A percentile compares a stretch with the other conserved stretches of the same genome.
Conservation (phyloP, 2,888 invertebrate genomes). For the Eristalinus sepulchralis region DNA sequence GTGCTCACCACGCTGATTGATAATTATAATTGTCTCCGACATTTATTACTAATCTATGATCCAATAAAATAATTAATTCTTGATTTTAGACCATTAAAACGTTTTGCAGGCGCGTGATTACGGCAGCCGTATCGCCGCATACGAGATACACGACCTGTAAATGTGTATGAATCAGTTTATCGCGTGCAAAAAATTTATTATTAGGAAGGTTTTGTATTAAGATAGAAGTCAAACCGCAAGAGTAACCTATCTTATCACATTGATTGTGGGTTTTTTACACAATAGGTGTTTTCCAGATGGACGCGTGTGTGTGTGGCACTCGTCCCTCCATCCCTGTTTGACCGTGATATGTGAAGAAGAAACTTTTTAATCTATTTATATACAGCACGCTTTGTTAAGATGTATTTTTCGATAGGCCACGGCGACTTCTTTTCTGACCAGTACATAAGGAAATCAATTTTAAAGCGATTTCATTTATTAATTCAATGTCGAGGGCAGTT, state of each 20-base stretch:
- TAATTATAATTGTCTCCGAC: conserved; percentile 53
- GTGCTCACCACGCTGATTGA: conserved; percentile 34
- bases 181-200: conserved; percentile 58
- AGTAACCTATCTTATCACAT: conserved; percentile 59
- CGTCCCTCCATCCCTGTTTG: background rate
- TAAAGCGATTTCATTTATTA: conserved; percentile 55
- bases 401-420: conserved; percentile 28
- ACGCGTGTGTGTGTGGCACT: background rate
- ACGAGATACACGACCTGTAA: background rate
- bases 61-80: conserved; percentile 66
- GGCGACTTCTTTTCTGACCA: conserved; percentile 34
- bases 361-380: conserved; percentile 45
- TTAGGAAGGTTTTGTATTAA: conserved; percentile 17
- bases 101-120: conserved; percentile 17
- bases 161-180: conserved; percentile 31
- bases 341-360: background rate
- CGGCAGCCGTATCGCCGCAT: conserved; percentile 1
- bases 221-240: conserved; percentile 38
- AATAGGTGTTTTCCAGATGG: conserved; percentile 1
- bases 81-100: conserved; percentile 46
- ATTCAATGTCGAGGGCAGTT: conserved; percentile 17
- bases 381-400: conserved; percentile 22
- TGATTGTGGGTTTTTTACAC: conserved; percentile 62
- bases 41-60: conserved; percentile 55
- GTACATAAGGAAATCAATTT: conserved; percentile 56